A percentile compares a stretch with the other conserved stretches of the same genome.
Conservation (phyloP, 2,797 vertebrate genomes). For the Poecilia velifera region DNA sequence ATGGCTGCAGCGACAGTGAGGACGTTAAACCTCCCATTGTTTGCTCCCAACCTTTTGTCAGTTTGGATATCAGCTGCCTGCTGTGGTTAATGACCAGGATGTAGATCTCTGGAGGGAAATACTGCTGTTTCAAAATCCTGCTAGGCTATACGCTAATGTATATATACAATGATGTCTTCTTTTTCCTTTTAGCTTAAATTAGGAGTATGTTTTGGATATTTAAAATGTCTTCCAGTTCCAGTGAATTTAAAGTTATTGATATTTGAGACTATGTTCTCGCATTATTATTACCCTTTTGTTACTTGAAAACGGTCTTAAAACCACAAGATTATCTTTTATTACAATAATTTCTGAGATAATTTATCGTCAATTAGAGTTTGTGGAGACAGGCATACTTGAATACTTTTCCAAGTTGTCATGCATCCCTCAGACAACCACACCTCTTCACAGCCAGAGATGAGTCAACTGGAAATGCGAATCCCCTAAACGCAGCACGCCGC, state of each 20-base stretch:
- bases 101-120: conserved; percentile 35
- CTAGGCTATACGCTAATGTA: not conserved
- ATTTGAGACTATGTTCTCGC: too few relatives aligned
- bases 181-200: not conserved
- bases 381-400: too few relatives aligned
- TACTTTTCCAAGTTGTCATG: not conserved
- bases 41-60: conserved; percentile 29
- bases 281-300: too few relatives aligned
- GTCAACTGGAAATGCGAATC: conserved; percentile 41
- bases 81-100: conserved; percentile 33
- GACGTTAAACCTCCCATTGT: conserved; percentile 51
- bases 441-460: conserved; percentile 27
- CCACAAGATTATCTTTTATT: too few relatives aligned
- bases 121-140: conserved; percentile 37
- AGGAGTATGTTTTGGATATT: not conserved
- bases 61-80: conserved; percentile 29
- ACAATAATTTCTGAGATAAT: too few relatives aligned
- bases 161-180: too few relatives aligned
- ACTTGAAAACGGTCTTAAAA: too few relatives aligned
- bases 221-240: too few relatives aligned
- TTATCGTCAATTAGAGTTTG: too few relatives aligned
- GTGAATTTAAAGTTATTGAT: too few relatives aligned
- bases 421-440: conserved; percentile 7
- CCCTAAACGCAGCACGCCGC: conserved; percentile 13
- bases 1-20: conserved; percentile 34